Conservation (phyloP, 2,797 vertebrate species). For the Micromesistius poutassou region DNA sequence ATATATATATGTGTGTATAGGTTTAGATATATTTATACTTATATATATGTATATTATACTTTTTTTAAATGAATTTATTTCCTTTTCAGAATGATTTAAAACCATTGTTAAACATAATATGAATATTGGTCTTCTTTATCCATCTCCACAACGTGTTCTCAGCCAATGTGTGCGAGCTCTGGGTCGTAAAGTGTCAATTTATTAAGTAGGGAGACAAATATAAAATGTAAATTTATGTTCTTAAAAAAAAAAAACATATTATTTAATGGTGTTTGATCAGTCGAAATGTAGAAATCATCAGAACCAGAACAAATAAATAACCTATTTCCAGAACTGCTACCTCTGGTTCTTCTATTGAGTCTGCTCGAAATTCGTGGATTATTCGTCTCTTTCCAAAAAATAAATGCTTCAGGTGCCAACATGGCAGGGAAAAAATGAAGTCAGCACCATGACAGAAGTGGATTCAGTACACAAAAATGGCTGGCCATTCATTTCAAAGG, state of each 20-base stretch:
- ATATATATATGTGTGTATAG: too few relatives aligned
- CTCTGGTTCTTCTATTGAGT: background rate
- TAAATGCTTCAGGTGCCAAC: background rate
- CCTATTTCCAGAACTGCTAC: background rate
- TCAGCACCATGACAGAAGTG: background rate
- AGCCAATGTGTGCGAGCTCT: background rate
- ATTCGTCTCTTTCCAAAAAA: background rate
- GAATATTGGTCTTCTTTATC: background rate
- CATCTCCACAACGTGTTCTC: background rate
- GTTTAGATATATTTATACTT: background rate
- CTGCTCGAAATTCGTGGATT: background rate
- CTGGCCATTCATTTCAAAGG: conserved; percentile 3
- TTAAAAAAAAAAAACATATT: background rate
- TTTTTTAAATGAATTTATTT: background rate
- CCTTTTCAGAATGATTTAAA: background rate
- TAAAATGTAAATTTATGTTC: background rate
- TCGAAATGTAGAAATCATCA: background rate
- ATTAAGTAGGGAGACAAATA: background rate
- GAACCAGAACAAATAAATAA: background rate
- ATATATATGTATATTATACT: background rate
- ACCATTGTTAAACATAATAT: too few relatives aligned
- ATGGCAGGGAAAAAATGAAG: background rate
- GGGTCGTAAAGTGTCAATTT: background rate
- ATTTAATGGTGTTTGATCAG: background rate
- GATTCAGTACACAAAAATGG: background rate